Percentiles rank a stretch among this genome's conserved stretches.
Evolutionary conservation across 2,888 invertebrate genomes (phyloP).

Genomic region (Antitype chi): DNA sequence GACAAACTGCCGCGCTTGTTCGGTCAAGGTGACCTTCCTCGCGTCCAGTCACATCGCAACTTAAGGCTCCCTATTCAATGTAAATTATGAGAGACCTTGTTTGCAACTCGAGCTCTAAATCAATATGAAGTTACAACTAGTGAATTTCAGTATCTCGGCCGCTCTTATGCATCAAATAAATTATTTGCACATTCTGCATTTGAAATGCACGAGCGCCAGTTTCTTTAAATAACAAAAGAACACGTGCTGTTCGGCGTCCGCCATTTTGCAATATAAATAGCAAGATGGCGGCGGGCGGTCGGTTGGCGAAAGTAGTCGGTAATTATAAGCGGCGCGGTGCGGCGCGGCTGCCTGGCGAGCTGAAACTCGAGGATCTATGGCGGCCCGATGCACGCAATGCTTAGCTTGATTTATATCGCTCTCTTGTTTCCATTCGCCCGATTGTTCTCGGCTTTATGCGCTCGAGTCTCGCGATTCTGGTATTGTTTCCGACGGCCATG

Average conservation of each 20-base stretch:
- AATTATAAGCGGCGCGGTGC: conserved; percentile 85
- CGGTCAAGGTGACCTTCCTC: conserved; percentile 88
- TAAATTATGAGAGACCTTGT: conserved; percentile 84
- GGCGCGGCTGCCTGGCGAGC: conserved; percentile 81
- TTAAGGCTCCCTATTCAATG: conserved; percentile 87
- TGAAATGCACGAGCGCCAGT: conserved; percentile 71
- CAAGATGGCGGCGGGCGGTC: conserved; percentile 88
- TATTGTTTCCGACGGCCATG: conserved; percentile 87
- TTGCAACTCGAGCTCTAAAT: conserved; percentile 73
- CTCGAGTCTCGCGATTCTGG: conserved; percentile 81
- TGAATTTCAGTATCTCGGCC: conserved; percentile 46
- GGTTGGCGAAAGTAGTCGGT: conserved; percentile 89
- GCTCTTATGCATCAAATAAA: conserved; percentile 56
- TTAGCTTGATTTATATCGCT: conserved; percentile 89
- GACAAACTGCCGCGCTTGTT: conserved; percentile 75
- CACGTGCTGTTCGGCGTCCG: conserved; percentile 84
- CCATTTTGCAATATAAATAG: conserved; percentile 90
- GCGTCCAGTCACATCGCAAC: conserved; percentile 81
- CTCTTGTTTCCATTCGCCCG: conserved; percentile 87
- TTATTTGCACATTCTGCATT: conserved; percentile 64
- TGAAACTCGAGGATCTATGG: conserved; percentile 88
- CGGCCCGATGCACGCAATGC: conserved; percentile 87
- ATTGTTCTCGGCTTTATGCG: conserved; percentile 88
- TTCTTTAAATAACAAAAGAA: conserved; percentile 83
- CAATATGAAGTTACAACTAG: conserved; percentile 62